phyloP scores from a whole-genome alignment of 2,888 invertebrate genomes.

The Epinotia ramella region DNA sequence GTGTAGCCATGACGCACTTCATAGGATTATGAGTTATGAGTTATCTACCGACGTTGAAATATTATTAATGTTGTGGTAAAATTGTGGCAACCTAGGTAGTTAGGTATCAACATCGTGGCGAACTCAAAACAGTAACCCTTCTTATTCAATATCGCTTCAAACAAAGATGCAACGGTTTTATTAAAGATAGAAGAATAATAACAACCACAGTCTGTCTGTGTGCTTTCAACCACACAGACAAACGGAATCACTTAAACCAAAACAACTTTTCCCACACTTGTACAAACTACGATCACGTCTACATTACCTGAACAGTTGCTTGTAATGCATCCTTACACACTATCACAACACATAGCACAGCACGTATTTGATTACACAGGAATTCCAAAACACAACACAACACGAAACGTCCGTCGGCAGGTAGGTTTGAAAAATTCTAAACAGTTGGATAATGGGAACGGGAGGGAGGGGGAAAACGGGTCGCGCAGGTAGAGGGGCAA shows the following conservation, averaged over 20 bases:
- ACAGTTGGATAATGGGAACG: slow-evolving; percentile 58
- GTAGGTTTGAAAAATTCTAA: slow-evolving; percentile 71
- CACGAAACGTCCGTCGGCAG: slow-evolving; percentile 62
- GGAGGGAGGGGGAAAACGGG: slow-evolving; percentile 57
- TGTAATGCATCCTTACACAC: slow-evolving; percentile 80
- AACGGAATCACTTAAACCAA: slow-evolving; percentile 23
- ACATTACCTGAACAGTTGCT: slow-evolving; percentile 77
- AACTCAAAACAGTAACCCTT: neutral
- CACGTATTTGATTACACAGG: slow-evolving; percentile 54
- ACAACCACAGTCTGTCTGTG: too few relatives aligned
- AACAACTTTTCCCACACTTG: slow-evolving; percentile 38
- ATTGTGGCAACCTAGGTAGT: neutral
- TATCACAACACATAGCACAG: slow-evolving; percentile 56
- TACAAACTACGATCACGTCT: slow-evolving; percentile 40
- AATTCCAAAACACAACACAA: slow-evolving; percentile 51
- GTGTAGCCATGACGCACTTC: neutral
- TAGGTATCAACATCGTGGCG: neutral
- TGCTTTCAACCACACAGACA: slow-evolving; percentile 10
- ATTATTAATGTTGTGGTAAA: neutral
- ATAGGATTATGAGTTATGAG: neutral
- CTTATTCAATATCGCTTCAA: neutral
- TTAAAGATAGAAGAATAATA: slow-evolving; percentile 8
- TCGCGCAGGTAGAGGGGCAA: slow-evolving; percentile 60
- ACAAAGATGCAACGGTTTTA: neutral
- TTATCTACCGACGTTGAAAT: neutral